Base-by-base conservation (phyloP, 2,113 vertebrate genomes). In the Columba janthina region DNA sequence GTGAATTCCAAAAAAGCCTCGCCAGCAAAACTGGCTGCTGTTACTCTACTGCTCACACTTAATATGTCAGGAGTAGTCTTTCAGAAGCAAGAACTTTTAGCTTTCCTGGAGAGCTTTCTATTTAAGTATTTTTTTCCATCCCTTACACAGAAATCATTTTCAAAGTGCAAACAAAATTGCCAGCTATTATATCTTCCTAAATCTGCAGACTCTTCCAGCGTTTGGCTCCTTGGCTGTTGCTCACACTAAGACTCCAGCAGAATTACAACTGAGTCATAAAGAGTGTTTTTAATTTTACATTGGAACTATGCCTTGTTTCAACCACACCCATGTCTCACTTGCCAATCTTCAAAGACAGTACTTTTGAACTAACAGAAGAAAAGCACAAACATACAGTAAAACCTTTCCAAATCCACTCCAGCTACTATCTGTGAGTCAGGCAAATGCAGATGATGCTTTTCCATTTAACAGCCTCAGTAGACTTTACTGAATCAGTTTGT, bases 201-300 rank as follows among this genome's bases (percentile, higher is more conserved):
- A 61, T 24, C 36, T 74, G 64, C 72, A 80, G 48, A n/a, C 26
- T 74, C 17, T 16, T 84, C 12, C 29, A 51, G 7, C 5, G 4
- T 29, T 58, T 4, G 1, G 18, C 17, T 88, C 48, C 53, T 51
- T 12, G 32, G 42, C 40, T 77, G 46, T 6, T 72, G 31, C 48
- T 84, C 34, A 77, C 15, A 46, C 25, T n/a, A 66, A 80, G 73
- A 54, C 32, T 36, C 29, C 36, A 67, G 42, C 15, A 66, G 24
- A 85, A 78, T 74, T 77, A 56, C 4, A 89, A 77, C 17, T 90
- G 72, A 95, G 83, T 91, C 92, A 73, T n/a, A 62, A 70, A 79
- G 44, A 64, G 3, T 0, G 18, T 40, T 79, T 81, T 29, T 6
- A 21, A 58, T 83, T 70, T 80, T 42, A 19, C 29, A 15, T 18